Percentiles rank a stretch among this genome's conserved stretches.
Evolutionary conservation across 2,113 vertebrate genomes (phyloP).

Genomic region (Origma solitaria): DNA sequence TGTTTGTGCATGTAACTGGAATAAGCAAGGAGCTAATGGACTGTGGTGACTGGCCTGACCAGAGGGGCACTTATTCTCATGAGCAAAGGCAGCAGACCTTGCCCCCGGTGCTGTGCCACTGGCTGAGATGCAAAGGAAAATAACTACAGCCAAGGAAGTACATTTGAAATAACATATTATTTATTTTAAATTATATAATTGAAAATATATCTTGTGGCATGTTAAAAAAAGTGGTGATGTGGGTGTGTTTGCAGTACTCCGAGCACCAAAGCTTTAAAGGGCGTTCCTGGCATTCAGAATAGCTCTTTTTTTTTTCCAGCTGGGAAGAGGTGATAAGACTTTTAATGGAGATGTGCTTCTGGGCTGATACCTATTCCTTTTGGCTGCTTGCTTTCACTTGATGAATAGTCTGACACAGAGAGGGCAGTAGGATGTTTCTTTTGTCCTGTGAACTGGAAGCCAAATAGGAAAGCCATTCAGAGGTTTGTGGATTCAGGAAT

Average conservation of each 20-base stretch:
- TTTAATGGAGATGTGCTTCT: not conserved
- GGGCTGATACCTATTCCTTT: not conserved
- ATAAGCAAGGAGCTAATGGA: not conserved
- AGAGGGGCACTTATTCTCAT: too few species aligned
- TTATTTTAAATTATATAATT: not conserved
- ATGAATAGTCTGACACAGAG: not conserved
- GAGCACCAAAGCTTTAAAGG: not conserved
- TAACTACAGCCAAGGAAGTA: not conserved
- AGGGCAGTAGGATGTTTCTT: not conserved
- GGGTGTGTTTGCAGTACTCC: not conserved
- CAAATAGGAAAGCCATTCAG: not conserved
- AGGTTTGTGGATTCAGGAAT: not conserved
- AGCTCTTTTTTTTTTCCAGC: not conserved
- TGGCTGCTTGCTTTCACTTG: not conserved
- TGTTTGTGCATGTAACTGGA: not conserved
- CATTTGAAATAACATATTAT: not conserved
- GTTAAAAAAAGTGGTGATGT: not conserved
- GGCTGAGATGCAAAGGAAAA: not conserved
- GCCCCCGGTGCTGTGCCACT: too few species aligned
- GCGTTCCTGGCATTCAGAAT: not conserved
- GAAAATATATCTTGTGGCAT: not conserved
- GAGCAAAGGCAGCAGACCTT: not conserved
- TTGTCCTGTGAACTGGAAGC: not conserved
- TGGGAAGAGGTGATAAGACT: not conserved
- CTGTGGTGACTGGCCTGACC: not conserved